A percentile compares a stretch with the other conserved stretches of the same genome.
phyloP scores from a whole-genome alignment of 2,888 invertebrate species.

The Platycheirus rosarum region DNA sequence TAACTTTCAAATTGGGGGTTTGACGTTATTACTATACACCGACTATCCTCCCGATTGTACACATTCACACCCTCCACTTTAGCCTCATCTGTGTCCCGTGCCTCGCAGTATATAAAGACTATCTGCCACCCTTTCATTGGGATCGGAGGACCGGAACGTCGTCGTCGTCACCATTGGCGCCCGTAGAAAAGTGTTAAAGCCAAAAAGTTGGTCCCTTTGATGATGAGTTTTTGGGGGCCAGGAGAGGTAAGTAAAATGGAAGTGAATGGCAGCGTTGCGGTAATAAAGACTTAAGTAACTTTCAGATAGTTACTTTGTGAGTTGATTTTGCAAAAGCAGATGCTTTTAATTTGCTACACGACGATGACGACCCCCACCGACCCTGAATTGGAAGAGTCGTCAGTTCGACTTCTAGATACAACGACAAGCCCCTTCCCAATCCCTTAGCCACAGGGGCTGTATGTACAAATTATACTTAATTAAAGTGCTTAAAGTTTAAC shows the following conservation, averaged over 20 bases:
- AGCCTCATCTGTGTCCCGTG: not conserved
- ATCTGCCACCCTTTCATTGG: slow-evolving; percentile 11
- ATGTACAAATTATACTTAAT: slow-evolving; percentile 55
- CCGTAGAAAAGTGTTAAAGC: slow-evolving; percentile 25
- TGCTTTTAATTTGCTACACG: slow-evolving; percentile 58
- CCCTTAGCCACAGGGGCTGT: slow-evolving; percentile 12
- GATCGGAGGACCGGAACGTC: not conserved
- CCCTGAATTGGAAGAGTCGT: not conserved
- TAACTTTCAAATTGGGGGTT: slow-evolving; percentile 64
- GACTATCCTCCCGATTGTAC: not conserved
- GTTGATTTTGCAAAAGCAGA: slow-evolving; percentile 60
- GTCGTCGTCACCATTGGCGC: slow-evolving; percentile 4
- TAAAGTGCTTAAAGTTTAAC: slow-evolving; percentile 64
- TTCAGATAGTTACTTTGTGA: slow-evolving; percentile 66
- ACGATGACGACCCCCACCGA: not conserved
- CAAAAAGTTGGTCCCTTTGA: slow-evolving; percentile 55
- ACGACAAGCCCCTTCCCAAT: not conserved
- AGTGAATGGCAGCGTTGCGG: slow-evolving; percentile 50
- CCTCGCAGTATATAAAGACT: not conserved
- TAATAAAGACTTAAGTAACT: slow-evolving; percentile 67
- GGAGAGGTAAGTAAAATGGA: slow-evolving; percentile 32
- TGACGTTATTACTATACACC: slow-evolving; percentile 46
- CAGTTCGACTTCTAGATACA: slow-evolving; percentile 16
- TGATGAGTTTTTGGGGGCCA: slow-evolving; percentile 21
- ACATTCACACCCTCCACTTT: slow-evolving; percentile 1